Percentiles rank a stretch among this genome's conserved stretches.
Evolutionary conservation across 2,113 vertebrate genomes (phyloP).

Genomic region (Myrmecobius fasciatus): DNA sequence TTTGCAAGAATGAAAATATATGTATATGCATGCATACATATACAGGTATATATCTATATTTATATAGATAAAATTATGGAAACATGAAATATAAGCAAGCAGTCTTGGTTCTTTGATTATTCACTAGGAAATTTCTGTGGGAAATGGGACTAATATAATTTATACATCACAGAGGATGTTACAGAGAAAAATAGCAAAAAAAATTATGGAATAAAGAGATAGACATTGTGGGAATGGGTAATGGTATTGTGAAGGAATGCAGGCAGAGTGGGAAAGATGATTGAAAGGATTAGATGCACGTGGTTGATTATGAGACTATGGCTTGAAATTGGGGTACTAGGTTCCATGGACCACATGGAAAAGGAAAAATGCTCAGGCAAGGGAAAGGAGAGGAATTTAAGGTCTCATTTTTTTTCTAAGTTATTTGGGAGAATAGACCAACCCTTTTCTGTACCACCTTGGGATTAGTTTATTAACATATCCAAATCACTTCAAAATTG

Average conservation of each 20-base stretch:
- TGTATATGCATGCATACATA: not conserved
- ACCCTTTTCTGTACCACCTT: not conserved
- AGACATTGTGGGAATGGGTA: not conserved
- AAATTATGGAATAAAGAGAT: not conserved
- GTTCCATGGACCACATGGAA: too few species aligned
- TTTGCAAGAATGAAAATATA: slow-evolving; percentile 2
- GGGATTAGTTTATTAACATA: not conserved
- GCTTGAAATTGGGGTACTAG: too few species aligned
- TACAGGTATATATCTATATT: not conserved
- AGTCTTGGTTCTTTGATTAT: not conserved
- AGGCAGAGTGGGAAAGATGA: not conserved
- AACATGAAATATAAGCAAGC: not conserved
- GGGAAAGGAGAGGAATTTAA: not conserved
- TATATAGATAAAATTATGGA: not conserved
- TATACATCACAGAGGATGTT: not conserved
- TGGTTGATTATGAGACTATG: not conserved
- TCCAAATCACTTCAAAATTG: not conserved
- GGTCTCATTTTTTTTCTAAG: not conserved
- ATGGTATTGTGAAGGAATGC: not conserved
- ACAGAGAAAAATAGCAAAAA: not conserved
- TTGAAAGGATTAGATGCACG: not conserved
- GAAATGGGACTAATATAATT: not conserved
- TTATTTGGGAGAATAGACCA: not conserved
- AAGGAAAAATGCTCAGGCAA: too few species aligned
- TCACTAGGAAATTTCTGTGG: not conserved